Percentiles rank a stretch among this genome's conserved stretches.
Conservation (phyloP, 2,888 invertebrate genomes). For the Vanessa cardui region DNA sequence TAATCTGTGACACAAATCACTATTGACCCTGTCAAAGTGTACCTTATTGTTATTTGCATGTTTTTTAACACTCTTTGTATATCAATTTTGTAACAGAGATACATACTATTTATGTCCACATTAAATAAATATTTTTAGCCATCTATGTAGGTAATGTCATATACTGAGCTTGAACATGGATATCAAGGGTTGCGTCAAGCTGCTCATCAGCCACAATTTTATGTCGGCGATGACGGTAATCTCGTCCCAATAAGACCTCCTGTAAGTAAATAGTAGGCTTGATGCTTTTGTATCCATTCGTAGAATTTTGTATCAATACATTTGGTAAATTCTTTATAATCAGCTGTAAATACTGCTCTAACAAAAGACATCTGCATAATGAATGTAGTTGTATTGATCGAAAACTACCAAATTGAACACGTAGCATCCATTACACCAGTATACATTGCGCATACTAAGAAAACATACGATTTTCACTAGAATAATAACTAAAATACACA, state of each 20-base stretch:
- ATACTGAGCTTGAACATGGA: constrained; percentile 95
- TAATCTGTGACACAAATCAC: constrained; percentile 3
- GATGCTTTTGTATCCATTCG: neutral
- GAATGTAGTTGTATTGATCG: constrained; percentile 9
- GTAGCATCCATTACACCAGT: neutral
- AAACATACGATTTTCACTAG: neutral
- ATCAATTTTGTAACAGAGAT: constrained; percentile 8
- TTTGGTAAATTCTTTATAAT: neutral
- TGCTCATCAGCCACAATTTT: constrained; percentile 85
- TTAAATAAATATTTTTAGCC: constrained; percentile 27
- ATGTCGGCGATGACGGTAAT: constrained; percentile 87
- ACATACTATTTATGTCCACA: constrained; percentile 17
- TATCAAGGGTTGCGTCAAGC: constrained; percentile 93
- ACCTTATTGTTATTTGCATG: constrained; percentile 3
- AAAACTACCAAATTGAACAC: constrained; percentile 2
- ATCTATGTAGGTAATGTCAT: constrained; percentile 88
- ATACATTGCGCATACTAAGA: neutral
- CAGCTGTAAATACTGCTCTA: no score
- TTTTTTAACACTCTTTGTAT: constrained; percentile 20
- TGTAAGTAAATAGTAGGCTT: constrained; percentile 72
- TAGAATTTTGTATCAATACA: neutral
- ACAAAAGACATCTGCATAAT: neutral
- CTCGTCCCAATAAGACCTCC: constrained; percentile 81
- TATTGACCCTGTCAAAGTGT: constrained; percentile 18
- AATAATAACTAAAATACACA: neutral